These are phyloP conservation scores for Habrosyne pyritoides DNA, from an alignment of 2,888 invertebrate species.

Conservation along the genomic window DNA sequence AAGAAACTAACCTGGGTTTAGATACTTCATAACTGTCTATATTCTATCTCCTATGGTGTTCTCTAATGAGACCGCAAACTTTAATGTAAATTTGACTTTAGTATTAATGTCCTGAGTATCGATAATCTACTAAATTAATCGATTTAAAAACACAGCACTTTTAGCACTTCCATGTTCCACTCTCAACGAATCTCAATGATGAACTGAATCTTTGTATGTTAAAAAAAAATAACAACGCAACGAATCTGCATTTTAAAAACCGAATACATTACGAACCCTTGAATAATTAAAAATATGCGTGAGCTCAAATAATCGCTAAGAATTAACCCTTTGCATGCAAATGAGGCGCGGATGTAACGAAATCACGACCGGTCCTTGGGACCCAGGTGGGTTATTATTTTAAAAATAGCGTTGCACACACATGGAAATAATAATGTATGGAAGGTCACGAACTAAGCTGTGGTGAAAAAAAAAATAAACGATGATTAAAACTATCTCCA, in stretches of 20 bases:
- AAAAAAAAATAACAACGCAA: conserved; percentile 58
- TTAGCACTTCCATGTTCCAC: conserved; percentile 41
- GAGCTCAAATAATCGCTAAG: conserved; percentile 78
- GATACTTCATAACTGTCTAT: neutral
- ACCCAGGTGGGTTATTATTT: conserved; percentile 74
- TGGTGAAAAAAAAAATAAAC: neutral
- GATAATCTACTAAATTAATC: too few relatives aligned
- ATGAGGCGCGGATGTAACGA: conserved; percentile 63
- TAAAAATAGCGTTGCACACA: conserved; percentile 39
- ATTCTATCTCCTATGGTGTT: too few relatives aligned
- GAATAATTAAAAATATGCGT: conserved; percentile 83
- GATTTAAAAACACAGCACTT: neutral
- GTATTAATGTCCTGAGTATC: too few relatives aligned
- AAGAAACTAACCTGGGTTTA: too few relatives aligned
- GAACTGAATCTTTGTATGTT: conserved; percentile 57
- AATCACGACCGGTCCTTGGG: conserved; percentile 67
- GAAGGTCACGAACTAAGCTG: neutral
- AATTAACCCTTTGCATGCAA: conserved; percentile 81
- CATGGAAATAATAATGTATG: conserved; percentile 4
- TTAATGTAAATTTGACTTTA: too few relatives aligned
- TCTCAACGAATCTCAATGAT: conserved; percentile 61
- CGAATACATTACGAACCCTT: conserved; percentile 79
- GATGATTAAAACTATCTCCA: neutral
- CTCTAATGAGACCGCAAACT: too few relatives aligned
- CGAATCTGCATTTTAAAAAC: conserved; percentile 61